phyloP scores from a whole-genome alignment of 2,797 vertebrate genomes.

The Yasuhikotakia modesta region DNA sequence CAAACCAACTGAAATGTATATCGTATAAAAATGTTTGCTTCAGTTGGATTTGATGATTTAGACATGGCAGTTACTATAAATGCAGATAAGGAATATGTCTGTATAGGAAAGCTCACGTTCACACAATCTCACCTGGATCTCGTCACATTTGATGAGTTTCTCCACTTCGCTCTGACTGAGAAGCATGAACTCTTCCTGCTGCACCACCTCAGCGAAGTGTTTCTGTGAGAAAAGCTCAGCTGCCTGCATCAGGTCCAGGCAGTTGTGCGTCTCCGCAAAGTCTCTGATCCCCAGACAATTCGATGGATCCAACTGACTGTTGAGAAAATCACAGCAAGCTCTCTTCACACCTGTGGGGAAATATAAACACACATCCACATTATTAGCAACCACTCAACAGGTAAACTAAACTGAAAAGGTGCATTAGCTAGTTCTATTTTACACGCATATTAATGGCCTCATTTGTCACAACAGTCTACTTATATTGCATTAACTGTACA shows the following conservation, averaged over 20 bases:
- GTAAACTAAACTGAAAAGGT: too few relatives aligned
- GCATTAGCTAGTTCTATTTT: too few relatives aligned
- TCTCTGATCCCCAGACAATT: slow-evolving; percentile 97
- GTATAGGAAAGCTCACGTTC: not conserved
- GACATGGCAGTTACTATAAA: not conserved
- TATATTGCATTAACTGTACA: too few relatives aligned
- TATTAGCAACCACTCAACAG: too few relatives aligned
- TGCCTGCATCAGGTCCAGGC: slow-evolving; percentile 95
- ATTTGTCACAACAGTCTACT: too few relatives aligned
- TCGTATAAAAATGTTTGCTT: not conserved
- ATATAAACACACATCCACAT: not conserved
- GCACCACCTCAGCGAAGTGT: slow-evolving; percentile 97
- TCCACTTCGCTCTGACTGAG: slow-evolving; percentile 94
- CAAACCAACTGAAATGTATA: not conserved
- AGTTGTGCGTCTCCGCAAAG: slow-evolving; percentile 98
- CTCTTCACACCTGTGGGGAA: slow-evolving; percentile 89
- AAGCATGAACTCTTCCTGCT: slow-evolving; percentile 98
- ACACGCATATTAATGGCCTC: too few relatives aligned
- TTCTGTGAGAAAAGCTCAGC: slow-evolving; percentile 98
- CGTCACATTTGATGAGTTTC: slow-evolving; percentile 97
- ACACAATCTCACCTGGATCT: slow-evolving; percentile 88
- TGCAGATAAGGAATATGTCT: not conserved
- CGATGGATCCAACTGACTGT: slow-evolving; percentile 95
- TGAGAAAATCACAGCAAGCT: slow-evolving; percentile 97
- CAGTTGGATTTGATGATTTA: not conserved